Base-by-base conservation (phyloP, 2,113 vertebrate species). In the pig (Sus scrofa) region DNA sequence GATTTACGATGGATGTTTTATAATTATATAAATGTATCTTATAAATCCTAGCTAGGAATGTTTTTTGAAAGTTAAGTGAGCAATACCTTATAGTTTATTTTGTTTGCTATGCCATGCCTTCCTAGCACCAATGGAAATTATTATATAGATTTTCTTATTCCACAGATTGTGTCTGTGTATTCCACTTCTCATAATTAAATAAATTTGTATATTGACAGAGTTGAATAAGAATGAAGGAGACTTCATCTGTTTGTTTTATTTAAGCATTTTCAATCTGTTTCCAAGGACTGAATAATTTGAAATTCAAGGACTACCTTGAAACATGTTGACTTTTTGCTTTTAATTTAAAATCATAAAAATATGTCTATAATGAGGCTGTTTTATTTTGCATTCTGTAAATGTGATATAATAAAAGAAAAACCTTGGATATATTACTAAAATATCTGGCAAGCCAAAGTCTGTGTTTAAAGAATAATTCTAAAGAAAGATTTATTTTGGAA, bases 241-340 rank as follows among this genome's bases (percentile, higher is more conserved):
- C 3, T 4, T 78, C 1, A 74, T 62, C 19, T 50, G 22, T 34
- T 75, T 56, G 3, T 63, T 89, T 96, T 73, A 58, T 26, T 60
- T 84, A 70, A 75, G 14, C 5, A 91, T 79, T 74, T 91, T 30
- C 18, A 74, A 87, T 50, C 81, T 60, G 6, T 87, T 87, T 82
- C 32, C 32, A 83, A 75, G 27, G 44, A 86, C 18, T 67, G 78
- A 83, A 73, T 37, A 68, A 8, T 84, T 89, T 58, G 34, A 91
- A 95, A 94, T 85, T 92, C 30, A 92, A 83, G 50, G n/a, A 63
- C 56, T 44, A n/a, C 44, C 52, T 86, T 89, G 60, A 90, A 94
- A 90, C 70, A 86, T 6, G 44, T 71, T 82, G 27, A 68, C 83
- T 87, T 62, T 70, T 90, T 89, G 10, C 20, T 79, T 94, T 88